Conservation (phyloP, 1,140 invertebrate species). For the Polyergus mexicanus region DNA sequence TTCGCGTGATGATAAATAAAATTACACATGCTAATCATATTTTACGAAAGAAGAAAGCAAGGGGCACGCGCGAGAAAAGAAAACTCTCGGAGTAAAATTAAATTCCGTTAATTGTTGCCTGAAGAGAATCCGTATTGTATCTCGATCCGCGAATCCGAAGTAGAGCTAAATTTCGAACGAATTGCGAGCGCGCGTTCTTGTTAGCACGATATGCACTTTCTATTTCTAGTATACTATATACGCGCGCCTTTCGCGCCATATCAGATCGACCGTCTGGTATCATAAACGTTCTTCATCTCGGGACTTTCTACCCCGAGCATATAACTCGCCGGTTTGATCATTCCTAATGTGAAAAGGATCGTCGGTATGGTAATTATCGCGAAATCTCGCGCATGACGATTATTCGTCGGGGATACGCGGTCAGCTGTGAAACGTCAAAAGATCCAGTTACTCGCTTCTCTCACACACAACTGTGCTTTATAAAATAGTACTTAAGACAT, state of each 20-base stretch:
- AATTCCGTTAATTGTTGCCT: not conserved
- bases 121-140: not conserved
- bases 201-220: constrained; percentile 48
- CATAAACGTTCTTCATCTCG: constrained; percentile 25
- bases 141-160: not conserved
- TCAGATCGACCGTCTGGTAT: constrained; percentile 40
- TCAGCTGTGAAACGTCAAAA: constrained; percentile 21
- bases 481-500: constrained; percentile 2
- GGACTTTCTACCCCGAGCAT: constrained; percentile 60
- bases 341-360: constrained; percentile 28
- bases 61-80: not conserved
- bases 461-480: not conserved
- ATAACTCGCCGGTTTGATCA: constrained; percentile 21
- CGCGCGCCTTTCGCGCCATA: constrained; percentile 22
- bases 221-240: constrained; percentile 47
- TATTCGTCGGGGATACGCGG: constrained; percentile 1
- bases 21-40: not conserved
- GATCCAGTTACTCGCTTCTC: constrained; percentile 28
- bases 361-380: constrained; percentile 2
- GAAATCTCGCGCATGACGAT: constrained; percentile 23
- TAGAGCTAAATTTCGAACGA: constrained; percentile 31
- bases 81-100: not conserved
- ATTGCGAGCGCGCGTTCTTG: not conserved
- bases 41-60: not conserved
- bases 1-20: not conserved